Conservation (phyloP, 2,888 invertebrate genomes). For the Operophtera brumata region DNA sequence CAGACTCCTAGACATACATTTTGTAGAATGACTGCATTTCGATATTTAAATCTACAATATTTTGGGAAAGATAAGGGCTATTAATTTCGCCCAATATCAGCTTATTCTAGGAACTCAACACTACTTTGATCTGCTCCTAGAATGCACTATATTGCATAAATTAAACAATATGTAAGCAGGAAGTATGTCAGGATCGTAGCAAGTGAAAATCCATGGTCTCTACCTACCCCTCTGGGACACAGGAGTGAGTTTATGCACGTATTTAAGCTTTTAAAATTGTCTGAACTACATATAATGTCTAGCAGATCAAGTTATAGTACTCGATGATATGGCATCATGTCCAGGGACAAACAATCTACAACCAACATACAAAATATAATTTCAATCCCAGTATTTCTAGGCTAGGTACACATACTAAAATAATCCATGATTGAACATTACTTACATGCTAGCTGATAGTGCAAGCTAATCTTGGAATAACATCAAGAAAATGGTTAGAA, state of each 20-base stretch:
- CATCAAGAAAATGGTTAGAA: neutral
- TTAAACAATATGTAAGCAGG: neutral
- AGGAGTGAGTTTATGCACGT: too few relatives aligned
- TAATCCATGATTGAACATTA: constrained; percentile 13
- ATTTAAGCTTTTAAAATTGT: too few relatives aligned
- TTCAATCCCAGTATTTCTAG: constrained; percentile 7
- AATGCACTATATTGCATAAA: neutral
- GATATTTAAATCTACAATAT: too few relatives aligned
- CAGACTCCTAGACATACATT: constrained; percentile 34
- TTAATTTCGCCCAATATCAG: neutral
- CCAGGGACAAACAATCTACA: constrained; percentile 8
- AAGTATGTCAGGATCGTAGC: too few relatives aligned
- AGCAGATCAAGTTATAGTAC: neutral
- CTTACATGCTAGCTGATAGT: constrained; percentile 8
- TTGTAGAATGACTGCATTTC: neutral
- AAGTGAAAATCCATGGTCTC: too few relatives aligned
- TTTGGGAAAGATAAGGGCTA: neutral
- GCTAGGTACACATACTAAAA: constrained; percentile 7
- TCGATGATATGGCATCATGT: constrained; percentile 5
- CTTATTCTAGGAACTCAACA: constrained; percentile 16
- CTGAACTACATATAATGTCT: too few relatives aligned
- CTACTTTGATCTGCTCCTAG: neutral
- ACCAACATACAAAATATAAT: neutral
- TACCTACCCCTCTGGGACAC: too few relatives aligned
- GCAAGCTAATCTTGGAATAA: constrained; percentile 5